Evolutionary conservation across 2,888 invertebrate species (phyloP).

Genomic region (Ophonus ardosiacus): DNA sequence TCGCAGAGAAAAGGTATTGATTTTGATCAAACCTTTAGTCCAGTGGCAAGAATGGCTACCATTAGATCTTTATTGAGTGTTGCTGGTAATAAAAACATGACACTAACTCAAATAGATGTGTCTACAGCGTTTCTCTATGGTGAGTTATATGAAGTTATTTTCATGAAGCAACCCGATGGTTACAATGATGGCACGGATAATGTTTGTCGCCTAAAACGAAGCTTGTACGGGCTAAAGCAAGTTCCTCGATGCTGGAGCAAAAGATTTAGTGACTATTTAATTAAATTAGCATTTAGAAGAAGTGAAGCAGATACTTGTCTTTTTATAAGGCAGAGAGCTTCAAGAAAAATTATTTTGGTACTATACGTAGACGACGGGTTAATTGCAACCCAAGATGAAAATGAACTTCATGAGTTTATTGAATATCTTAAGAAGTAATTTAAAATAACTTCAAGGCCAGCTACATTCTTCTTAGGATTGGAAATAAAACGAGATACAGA

Average conservation of each 20-base stretch:
- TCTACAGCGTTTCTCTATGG: conserved; percentile 45
- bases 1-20: too few species aligned
- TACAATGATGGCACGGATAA: conserved; percentile 68
- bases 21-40: conserved; percentile 67
- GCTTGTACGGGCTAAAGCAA: conserved; percentile 73
- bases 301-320: conserved; percentile 70
- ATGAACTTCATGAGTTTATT: too few species aligned
- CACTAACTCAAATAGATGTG: conserved; percentile 16
- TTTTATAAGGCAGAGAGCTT: conserved; percentile 65
- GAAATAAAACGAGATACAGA: too few species aligned
- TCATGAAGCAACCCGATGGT: too few species aligned
- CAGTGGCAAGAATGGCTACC: conserved; percentile 65
- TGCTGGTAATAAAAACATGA: conserved; percentile 43
- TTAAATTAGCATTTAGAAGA: conserved; percentile 67
- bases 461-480: too few species aligned
- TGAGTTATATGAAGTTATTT: conserved; percentile 16
- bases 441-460: too few species aligned
- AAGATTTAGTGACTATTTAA: conserved; percentile 68
- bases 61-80: conserved; percentile 64
- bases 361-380: too few species aligned
- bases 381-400: too few species aligned
- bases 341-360: conserved; percentile 21
- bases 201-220: conserved; percentile 70
- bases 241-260: conserved; percentile 71
- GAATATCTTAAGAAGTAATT: too few species aligned